phyloP scores from a whole-genome alignment of 2,888 invertebrate species.

The Nomada lathburiana region DNA sequence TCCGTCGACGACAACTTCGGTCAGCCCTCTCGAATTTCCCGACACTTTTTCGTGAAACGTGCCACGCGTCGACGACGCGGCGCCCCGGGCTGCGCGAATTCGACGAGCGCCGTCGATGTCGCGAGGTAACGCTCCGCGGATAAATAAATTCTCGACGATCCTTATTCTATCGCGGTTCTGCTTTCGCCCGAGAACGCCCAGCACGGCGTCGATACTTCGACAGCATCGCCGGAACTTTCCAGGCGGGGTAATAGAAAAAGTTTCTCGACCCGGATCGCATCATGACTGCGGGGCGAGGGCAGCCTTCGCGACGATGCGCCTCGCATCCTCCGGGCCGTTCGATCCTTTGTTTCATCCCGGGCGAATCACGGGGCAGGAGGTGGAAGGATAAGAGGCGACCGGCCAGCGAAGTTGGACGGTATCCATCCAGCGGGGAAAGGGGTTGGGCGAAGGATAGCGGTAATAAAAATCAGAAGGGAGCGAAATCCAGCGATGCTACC shows the following conservation, averaged over 20 bases:
- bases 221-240: conserved; percentile 54
- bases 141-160: background rate
- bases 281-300: conserved; percentile 40
- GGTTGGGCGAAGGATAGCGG: background rate
- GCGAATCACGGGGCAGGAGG: background rate
- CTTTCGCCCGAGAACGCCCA: conserved; percentile 11
- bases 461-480: conserved; percentile 43
- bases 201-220: conserved; percentile 54
- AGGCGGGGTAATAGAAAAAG: conserved; percentile 68
- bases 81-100: too few relatives aligned
- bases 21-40: too few relatives aligned
- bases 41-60: too few relatives aligned
- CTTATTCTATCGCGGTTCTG: conserved; percentile 4
- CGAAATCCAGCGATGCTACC: conserved; percentile 1
- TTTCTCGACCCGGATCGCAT: conserved; percentile 56
- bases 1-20: too few relatives aligned
- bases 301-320: conserved; percentile 49
- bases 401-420: conserved; percentile 24
- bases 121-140: too few relatives aligned
- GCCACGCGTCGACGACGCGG: too few relatives aligned
- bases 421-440: background rate
- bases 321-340: conserved; percentile 46
- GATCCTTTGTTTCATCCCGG: conserved; percentile 41
- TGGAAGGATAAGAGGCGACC: conserved; percentile 23
- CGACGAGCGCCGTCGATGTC: too few relatives aligned